Conservation (phyloP, 2,888 invertebrate species). For the Athalia cordata region DNA sequence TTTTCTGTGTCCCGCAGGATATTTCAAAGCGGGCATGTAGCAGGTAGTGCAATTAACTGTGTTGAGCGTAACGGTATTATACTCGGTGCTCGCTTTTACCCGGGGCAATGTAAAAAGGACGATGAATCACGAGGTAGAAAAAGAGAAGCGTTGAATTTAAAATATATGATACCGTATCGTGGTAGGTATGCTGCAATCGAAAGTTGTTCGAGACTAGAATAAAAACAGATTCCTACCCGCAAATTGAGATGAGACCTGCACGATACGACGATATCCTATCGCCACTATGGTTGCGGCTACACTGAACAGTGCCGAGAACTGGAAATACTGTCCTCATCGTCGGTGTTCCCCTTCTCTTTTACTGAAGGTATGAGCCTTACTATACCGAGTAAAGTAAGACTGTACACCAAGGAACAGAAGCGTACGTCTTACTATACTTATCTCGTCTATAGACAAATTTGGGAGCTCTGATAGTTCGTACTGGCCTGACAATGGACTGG, state of each 20-base stretch:
- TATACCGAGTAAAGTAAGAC: neutral
- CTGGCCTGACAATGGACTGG: too few relatives aligned
- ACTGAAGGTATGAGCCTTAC: constrained; percentile 6
- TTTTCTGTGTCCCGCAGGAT: too few relatives aligned
- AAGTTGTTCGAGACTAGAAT: constrained; percentile 12
- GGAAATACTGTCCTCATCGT: neutral
- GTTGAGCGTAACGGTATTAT: constrained; percentile 1
- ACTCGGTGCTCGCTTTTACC: constrained; percentile 20
- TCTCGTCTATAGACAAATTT: too few relatives aligned
- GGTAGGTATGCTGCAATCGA: neutral
- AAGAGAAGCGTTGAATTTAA: neutral
- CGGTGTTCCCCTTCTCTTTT: neutral
- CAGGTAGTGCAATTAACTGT: constrained; percentile 4
- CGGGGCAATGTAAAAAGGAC: neutral
- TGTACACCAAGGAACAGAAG: too few relatives aligned
- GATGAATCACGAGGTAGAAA: neutral
- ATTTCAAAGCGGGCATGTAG: too few relatives aligned
- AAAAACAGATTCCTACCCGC: constrained; percentile 39
- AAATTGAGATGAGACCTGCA: neutral
- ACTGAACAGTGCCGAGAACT: constrained; percentile 22
- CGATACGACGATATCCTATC: constrained; percentile 33
- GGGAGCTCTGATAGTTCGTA: too few relatives aligned
- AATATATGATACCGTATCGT: too few relatives aligned
- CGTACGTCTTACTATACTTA: too few relatives aligned
- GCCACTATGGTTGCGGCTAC: constrained; percentile 34